Evolutionary conservation across 1,140 invertebrate species (phyloP).

Genomic region (Thaumatotibia leucotreta): DNA sequence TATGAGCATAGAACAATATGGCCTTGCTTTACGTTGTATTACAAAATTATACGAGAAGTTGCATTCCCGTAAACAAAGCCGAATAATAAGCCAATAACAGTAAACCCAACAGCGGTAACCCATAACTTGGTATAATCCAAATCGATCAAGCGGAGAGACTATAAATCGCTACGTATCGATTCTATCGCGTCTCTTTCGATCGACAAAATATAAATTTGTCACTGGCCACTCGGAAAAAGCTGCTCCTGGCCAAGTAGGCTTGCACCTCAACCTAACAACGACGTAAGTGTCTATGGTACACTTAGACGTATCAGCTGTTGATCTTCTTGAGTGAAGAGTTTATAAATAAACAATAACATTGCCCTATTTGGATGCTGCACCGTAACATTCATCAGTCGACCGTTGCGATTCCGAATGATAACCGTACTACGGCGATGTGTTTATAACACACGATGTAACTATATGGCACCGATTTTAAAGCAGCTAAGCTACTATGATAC

Average conservation of each 20-base stretch:
- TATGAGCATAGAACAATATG: too few relatives aligned
- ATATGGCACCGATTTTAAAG: neutral
- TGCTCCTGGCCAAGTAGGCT: constrained; percentile 24
- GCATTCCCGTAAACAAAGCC: constrained; percentile 27
- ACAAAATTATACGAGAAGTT: neutral
- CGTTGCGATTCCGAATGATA: constrained; percentile 47
- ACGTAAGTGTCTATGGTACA: neutral
- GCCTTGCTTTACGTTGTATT: neutral
- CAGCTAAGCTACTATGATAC: neutral
- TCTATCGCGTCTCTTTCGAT: constrained; percentile 58
- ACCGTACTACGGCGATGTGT: constrained; percentile 25
- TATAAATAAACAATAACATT: constrained; percentile 73
- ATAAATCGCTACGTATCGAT: constrained; percentile 65
- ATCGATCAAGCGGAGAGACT: constrained; percentile 60
- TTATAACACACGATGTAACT: constrained; percentile 34
- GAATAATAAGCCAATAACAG: constrained; percentile 46
- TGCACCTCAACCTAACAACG: neutral
- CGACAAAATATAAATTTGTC: constrained; percentile 75
- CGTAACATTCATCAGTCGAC: constrained; percentile 53
- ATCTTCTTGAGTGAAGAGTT: constrained; percentile 22
- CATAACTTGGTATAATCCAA: constrained; percentile 55
- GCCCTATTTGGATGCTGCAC: constrained; percentile 52
- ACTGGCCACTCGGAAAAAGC: constrained; percentile 58
- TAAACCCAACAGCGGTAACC: constrained; percentile 28
- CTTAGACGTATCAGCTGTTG: neutral